Evolutionary conservation across 2,888 invertebrate species (phyloP).

Genomic region (Trachelus stipa): DNA sequence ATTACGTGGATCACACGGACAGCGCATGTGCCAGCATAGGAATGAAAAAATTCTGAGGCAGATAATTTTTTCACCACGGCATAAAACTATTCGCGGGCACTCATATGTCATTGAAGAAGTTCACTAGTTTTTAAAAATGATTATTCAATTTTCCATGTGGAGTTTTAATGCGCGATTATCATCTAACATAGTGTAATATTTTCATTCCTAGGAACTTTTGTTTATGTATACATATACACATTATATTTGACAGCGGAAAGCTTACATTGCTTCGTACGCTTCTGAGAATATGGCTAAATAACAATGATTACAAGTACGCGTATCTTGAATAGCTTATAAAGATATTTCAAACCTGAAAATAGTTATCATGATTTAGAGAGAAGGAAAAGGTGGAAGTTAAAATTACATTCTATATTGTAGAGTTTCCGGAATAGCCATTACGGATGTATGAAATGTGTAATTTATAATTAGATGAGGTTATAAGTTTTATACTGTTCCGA

Average conservation of each 20-base stretch:
- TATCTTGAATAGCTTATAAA: neutral
- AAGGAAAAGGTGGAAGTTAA: neutral
- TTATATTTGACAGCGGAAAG: neutral
- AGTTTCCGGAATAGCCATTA: neutral
- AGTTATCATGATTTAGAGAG: neutral
- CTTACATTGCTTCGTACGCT: neutral
- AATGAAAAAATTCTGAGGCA: neutral
- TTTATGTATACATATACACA: neutral
- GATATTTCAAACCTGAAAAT: neutral
- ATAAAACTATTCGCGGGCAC: neutral
- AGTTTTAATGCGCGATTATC: neutral
- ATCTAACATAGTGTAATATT: neutral
- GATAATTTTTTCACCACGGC: neutral
- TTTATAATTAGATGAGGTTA: neutral
- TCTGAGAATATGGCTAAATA: neutral
- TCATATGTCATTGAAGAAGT: neutral
- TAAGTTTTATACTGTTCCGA: neutral
- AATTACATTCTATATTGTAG: neutral
- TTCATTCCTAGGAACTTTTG: neutral
- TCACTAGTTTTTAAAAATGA: neutral
- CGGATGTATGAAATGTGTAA: neutral
- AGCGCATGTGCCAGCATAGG: neutral
- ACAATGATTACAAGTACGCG: neutral
- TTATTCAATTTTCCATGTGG: neutral
- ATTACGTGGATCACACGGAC: neutral